Evolutionary conservation across 2,888 invertebrate genomes (phyloP).

Genomic region (Acanthosepion lycidas): DNA sequence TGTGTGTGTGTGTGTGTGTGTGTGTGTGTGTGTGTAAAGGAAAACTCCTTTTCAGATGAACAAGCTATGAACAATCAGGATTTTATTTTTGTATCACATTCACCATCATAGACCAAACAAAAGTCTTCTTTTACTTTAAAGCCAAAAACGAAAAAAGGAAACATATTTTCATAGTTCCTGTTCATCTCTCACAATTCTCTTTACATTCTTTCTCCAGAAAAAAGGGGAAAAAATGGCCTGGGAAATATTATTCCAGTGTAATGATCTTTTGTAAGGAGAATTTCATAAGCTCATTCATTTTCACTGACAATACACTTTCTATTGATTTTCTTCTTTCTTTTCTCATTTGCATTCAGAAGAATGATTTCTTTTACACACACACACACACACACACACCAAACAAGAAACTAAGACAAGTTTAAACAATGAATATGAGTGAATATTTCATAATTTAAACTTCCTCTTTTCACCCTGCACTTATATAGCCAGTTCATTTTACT

Average conservation of each 20-base stretch:
- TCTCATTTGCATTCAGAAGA: neutral
- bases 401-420: neutral
- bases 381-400: neutral
- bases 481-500: no score
- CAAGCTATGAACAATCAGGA: neutral
- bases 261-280: neutral
- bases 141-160: neutral
- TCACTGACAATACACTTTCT: neutral
- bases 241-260: neutral
- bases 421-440: neutral
- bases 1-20: neutral
- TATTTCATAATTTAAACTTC: neutral
- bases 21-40: neutral
- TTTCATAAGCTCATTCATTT: neutral
- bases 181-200: neutral
- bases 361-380: neutral
- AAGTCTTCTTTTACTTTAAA: neutral
- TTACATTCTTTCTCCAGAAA: neutral
- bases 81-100: neutral
- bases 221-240: neutral
- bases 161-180: neutral
- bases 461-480: neutral
- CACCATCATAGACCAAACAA: neutral
- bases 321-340: neutral
- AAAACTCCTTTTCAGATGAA: neutral